Percentiles rank a stretch among this genome's conserved stretches.
Conservation (phyloP, 2,797 vertebrate species). For the Anabacerthia variegaticeps region DNA sequence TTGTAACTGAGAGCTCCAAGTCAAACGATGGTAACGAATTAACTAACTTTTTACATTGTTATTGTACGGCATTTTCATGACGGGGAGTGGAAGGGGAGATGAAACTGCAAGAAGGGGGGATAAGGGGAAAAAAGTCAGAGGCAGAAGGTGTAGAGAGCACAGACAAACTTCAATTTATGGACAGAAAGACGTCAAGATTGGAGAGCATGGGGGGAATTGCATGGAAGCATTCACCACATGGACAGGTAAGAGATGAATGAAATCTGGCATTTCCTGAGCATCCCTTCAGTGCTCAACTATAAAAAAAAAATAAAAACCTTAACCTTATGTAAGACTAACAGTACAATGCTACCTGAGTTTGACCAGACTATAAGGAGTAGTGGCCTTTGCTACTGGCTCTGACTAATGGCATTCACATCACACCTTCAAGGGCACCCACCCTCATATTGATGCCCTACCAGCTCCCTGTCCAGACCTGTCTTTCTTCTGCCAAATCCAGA, state of each 20-base stretch:
- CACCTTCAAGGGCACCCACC: background rate
- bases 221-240: background rate
- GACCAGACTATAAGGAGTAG: background rate
- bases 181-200: background rate
- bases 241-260: background rate
- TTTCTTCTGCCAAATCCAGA: background rate
- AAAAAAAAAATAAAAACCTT: background rate
- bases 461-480: background rate
- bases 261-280: background rate
- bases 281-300: background rate
- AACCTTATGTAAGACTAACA: background rate
- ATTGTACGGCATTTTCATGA: background rate
- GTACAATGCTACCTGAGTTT: background rate
- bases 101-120: background rate
- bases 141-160: background rate
- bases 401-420: background rate
- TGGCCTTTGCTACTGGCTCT: background rate
- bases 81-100: background rate
- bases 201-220: too few relatives aligned
- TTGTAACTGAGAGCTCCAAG: background rate
- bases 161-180: accelerated
- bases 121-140: background rate
- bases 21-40: background rate
- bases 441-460: background rate
- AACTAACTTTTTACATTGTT: background rate